These are phyloP conservation scores for Whitmania pigra DNA, from an alignment of 1,140 invertebrate species.

Conservation along the genomic window DNA sequence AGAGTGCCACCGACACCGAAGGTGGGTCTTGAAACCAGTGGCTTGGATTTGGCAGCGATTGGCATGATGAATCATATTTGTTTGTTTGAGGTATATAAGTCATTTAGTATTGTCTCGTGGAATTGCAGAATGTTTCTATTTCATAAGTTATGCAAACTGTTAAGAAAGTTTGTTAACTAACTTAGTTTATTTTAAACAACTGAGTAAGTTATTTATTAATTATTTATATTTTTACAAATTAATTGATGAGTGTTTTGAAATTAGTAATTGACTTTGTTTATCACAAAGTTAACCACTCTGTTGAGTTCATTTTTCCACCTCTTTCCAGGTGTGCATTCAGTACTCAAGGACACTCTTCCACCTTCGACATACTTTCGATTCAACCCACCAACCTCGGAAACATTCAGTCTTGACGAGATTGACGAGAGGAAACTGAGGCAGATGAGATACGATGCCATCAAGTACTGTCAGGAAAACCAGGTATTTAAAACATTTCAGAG, in stretches of 20 bases:
- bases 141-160: too few species aligned
- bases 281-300: too few species aligned
- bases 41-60: background rate
- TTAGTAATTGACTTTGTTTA: constrained; percentile 8
- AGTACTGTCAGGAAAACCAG: constrained; percentile 65
- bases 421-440: constrained; percentile 47
- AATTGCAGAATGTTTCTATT: background rate
- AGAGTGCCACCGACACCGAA: constrained; percentile 80
- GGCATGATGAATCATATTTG: too few species aligned
- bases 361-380: constrained; percentile 69
- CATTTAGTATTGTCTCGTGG: background rate
- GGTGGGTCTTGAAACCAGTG: constrained; percentile 42
- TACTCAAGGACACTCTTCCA: constrained; percentile 66
- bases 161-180: too few species aligned
- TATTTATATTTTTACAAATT: too few species aligned
- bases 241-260: background rate
- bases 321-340: constrained; percentile 51
- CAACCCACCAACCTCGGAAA: constrained; percentile 74
- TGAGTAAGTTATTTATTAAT: too few species aligned
- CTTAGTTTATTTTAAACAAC: too few species aligned
- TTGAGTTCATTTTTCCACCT: background rate
- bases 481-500: background rate
- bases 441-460: constrained; percentile 49
- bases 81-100: background rate
- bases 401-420: constrained; percentile 69